These are phyloP conservation scores for Ametastegia equiseti DNA, from an alignment of 2,888 invertebrate species.

Conservation along the genomic window DNA sequence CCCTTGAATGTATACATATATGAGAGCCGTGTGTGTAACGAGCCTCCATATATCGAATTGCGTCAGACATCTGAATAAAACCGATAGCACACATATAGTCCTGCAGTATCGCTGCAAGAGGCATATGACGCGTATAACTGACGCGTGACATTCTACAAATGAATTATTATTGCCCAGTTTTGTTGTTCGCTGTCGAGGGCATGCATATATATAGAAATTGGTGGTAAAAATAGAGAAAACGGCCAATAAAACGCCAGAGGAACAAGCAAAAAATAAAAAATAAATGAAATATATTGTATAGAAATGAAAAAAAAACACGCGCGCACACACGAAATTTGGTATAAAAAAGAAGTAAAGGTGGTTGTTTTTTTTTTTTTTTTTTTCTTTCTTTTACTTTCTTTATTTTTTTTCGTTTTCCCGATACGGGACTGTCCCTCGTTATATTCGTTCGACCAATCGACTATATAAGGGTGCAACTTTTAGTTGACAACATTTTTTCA, in stretches of 20 bases:
- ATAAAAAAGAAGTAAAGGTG: no score
- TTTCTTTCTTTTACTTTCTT: no score
- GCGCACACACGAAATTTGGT: no score
- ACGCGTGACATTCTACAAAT: slow-evolving; percentile 31
- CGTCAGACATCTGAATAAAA: slow-evolving; percentile 6
- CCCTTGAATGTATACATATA: no score
- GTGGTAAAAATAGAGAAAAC: neutral
- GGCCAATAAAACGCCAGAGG: neutral
- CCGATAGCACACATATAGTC: slow-evolving; percentile 2
- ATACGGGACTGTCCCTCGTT: neutral
- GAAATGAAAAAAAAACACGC: neutral
- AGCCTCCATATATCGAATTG: neutral
- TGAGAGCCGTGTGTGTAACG: slow-evolving; percentile 12
- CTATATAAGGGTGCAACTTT: neutral
- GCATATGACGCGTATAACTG: slow-evolving; percentile 21
- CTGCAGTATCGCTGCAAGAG: neutral
- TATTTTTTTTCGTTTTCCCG: no score
- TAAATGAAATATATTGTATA: neutral
- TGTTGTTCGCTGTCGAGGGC: slow-evolving; percentile 10
- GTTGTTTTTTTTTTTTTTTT: no score
- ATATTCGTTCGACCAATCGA: neutral
- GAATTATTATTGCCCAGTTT: slow-evolving; percentile 34
- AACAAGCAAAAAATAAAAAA: neutral
- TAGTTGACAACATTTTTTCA: slow-evolving; percentile 37
- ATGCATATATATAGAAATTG: no score